Conservation (phyloP, 2,888 invertebrate genomes). For the Eristalinus sepulchralis region DNA sequence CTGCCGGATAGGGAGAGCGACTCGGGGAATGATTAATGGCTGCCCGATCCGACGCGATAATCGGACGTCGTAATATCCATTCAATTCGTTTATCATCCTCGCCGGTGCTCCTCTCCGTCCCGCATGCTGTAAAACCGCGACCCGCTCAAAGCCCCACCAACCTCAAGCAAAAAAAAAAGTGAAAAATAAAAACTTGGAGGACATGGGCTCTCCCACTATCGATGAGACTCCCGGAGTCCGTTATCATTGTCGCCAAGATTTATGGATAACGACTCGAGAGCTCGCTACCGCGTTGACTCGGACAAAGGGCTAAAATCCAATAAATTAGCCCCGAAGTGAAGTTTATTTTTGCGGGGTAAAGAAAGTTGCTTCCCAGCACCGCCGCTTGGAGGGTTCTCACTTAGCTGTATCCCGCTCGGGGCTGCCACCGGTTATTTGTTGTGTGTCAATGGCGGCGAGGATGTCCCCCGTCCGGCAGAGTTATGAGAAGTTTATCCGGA, state of each 20-base stretch:
- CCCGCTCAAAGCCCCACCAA: background rate
- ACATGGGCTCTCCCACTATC: conserved; percentile 22
- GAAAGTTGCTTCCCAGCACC: conserved; percentile 8
- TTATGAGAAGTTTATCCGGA: conserved; percentile 45
- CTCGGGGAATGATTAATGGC: conserved; percentile 62
- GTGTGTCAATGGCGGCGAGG: conserved; percentile 42
- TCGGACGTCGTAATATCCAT: conserved; percentile 66
- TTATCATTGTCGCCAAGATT: conserved; percentile 68
- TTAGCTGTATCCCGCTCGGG: background rate
- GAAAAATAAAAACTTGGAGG: conserved; percentile 10
- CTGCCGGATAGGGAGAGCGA: background rate
- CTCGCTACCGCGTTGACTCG: conserved; percentile 16
- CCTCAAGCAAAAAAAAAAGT: background rate
- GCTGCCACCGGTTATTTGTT: conserved; percentile 54
- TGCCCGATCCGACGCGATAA: conserved; percentile 58
- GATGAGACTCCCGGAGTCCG: conserved; percentile 43
- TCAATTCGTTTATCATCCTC: conserved; percentile 60
- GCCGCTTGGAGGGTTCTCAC: background rate
- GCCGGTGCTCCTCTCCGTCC: background rate
- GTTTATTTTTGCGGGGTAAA: conserved; percentile 55
- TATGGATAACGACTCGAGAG: conserved; percentile 45
- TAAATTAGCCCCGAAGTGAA: conserved; percentile 60
- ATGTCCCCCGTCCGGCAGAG: background rate
- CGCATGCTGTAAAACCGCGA: background rate
- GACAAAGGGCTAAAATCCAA: conserved; percentile 59